Conservation (phyloP, 1,140 invertebrate genomes). For the Halotydeus destructor region DNA sequence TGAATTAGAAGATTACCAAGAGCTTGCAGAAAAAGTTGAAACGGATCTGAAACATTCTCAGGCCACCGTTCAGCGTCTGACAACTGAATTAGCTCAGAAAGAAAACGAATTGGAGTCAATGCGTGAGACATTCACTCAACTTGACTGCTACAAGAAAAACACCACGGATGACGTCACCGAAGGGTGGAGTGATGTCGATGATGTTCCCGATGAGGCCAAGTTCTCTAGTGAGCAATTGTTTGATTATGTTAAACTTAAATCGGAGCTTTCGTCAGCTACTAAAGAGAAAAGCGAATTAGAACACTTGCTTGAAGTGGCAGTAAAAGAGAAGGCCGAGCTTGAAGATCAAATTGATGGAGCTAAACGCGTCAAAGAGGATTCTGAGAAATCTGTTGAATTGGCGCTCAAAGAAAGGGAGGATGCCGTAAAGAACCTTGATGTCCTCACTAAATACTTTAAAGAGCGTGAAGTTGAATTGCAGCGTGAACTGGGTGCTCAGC, state of each 20-base stretch:
- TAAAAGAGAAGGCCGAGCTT: background rate
- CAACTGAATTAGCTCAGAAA: no score
- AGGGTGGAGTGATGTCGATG: no score
- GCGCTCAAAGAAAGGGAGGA: constrained; percentile 9
- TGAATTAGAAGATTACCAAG: no score
- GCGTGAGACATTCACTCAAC: no score
- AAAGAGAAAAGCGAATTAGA: constrained; percentile 6
- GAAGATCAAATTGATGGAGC: constrained; percentile 4
- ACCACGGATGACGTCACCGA: no score
- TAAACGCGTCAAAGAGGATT: constrained; percentile 1
- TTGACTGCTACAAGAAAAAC: no score
- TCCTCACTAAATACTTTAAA: constrained; percentile 15
- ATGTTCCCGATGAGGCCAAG: no score
- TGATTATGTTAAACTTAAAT: constrained; percentile 6
- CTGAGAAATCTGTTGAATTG: constrained; percentile 7
- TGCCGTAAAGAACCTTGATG: constrained; percentile 10
- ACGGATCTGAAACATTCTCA: no score
- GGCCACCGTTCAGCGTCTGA: no score
- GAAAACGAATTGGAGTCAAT: no score
- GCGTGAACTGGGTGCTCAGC: constrained; percentile 15
- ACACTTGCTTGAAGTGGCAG: constrained; percentile 1
- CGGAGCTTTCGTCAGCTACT: background rate
- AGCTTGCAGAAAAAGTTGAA: no score
- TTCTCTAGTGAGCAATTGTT: background rate
- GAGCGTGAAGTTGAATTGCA: constrained; percentile 16